These are phyloP conservation scores for Calyptomena viridis DNA, from an alignment of 2,113 vertebrate genomes.

Conservation along the genomic window DNA sequence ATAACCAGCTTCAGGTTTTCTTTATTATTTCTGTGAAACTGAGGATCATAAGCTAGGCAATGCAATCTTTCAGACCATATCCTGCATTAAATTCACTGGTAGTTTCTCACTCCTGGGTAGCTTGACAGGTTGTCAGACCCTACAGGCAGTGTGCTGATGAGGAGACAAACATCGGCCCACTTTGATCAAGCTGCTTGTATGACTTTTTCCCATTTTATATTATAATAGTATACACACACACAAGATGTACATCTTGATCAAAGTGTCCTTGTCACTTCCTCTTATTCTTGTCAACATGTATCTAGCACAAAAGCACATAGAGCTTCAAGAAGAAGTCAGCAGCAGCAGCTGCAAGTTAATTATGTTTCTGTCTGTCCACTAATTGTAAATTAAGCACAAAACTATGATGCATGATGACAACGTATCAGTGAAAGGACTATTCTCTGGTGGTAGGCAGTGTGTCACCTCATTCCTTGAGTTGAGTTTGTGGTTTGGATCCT, in stretches of 20 bases:
- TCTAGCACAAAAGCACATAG: not conserved
- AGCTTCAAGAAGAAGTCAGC: not conserved
- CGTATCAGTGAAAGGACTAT: not conserved
- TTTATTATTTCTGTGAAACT: not conserved
- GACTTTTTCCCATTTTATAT: constrained; percentile 31
- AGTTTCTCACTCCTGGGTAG: not conserved
- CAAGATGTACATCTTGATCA: constrained; percentile 9
- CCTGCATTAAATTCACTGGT: not conserved
- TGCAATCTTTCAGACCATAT: not conserved
- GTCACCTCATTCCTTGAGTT: not conserved
- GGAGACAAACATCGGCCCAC: not conserved
- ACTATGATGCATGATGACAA: not conserved
- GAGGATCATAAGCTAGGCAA: not conserved
- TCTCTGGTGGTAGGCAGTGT: not conserved
- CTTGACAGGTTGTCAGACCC: constrained; percentile 14
- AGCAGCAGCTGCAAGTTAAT: not conserved
- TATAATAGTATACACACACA: not conserved
- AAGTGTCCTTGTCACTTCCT: constrained; percentile 31
- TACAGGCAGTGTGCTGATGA: not conserved
- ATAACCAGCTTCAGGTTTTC: not conserved
- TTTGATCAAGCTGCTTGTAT: constrained; percentile 53
- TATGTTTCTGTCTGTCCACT: not conserved
- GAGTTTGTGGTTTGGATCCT: not conserved
- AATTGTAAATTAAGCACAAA: not conserved
- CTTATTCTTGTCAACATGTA: not conserved